Base-by-base conservation (phyloP, 2,797 vertebrate genomes). In the Anguilla marmorata region DNA sequence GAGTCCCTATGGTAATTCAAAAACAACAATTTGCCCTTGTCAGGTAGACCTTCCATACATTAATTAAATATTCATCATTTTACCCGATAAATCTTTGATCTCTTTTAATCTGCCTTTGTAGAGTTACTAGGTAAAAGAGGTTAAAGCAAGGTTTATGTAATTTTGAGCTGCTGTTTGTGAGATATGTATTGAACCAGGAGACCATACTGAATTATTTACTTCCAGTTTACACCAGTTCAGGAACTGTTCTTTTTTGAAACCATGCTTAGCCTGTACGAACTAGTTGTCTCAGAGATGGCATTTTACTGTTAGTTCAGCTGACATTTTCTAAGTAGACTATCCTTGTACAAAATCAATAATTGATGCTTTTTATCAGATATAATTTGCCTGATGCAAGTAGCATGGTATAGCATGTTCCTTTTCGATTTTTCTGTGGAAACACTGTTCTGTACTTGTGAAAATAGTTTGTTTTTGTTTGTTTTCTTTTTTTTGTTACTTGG, bases 331-430 rank as follows among this genome's bases (percentile, higher is more conserved):
- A 85, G 86, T 76, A 60, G 33, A 79, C 56, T 30, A 85, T 86
- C 21, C 19, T 87, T 91, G 84, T 88, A 82, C 33, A 27, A 89
- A 83, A 92, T 90, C 90, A 92, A 90, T 91, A 92, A 94, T 90
- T 90, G 85, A 93, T 90, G 90, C 19, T 90, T 90, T 89, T 92
- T 30, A 86, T 50, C 45, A 91, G 92, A 93, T 92, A 91, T 84
- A 90, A 92, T 94, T 93, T 89, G 84, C 74, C 63, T 89, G 87
- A 82, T 86, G 72, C 50, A 76, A 41, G 74, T 76, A 76, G 30
- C 66, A 76, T 37, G 1, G 45, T 54, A 76, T 79, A 50, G 54
- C n/a, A 37, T 50, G 56, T 30, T 21, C 48, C 48, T 16, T 7
- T 45, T 54, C 50, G 6, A 76, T 79, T 79, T 79, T 79, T 79